phyloP scores from a whole-genome alignment of 2,797 vertebrate genomes.

The Sarcophilus harrisii region DNA sequence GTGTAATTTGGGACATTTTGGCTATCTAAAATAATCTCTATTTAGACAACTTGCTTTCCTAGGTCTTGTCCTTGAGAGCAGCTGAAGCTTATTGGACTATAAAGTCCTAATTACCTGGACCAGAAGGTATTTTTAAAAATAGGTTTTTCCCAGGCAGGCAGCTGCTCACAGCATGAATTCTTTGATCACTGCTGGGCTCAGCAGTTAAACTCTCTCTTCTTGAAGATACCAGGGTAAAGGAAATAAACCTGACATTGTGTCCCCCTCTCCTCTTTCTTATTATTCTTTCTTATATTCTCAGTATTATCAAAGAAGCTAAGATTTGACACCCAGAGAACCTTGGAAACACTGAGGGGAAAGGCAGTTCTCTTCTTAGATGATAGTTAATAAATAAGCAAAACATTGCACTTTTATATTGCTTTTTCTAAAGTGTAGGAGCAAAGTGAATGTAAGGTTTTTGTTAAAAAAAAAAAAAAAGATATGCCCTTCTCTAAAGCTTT shows the following conservation, averaged over 20 bases:
- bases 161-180: conserved; percentile 79
- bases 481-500: neutral
- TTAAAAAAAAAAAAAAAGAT: too few relatives aligned
- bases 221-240: conserved; percentile 50
- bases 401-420: conserved; percentile 40
- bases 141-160: conserved; percentile 78
- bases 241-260: conserved; percentile 29
- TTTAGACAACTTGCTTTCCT: conserved; percentile 45
- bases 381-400: conserved; percentile 23
- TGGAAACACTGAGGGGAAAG: neutral
- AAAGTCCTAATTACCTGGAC: conserved; percentile 78
- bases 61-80: conserved; percentile 82
- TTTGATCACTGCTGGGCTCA: conserved; percentile 75
- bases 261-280: conserved; percentile 7
- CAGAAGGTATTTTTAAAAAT: conserved; percentile 82
- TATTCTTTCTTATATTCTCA: conserved; percentile 53
- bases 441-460: neutral
- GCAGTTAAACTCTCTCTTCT: conserved; percentile 70
- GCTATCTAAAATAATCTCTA: conserved; percentile 11
- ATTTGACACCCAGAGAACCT: conserved; percentile 54
- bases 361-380: neutral
- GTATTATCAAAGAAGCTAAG: conserved; percentile 29
- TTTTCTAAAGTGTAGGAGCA: conserved; percentile 30
- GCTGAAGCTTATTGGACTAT: conserved; percentile 72
- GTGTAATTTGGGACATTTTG: conserved; percentile 8